A percentile compares a stretch with the other conserved stretches of the same genome.
phyloP scores from a whole-genome alignment of 2,113 vertebrate genomes.

The Silurus meridionalis region DNA sequence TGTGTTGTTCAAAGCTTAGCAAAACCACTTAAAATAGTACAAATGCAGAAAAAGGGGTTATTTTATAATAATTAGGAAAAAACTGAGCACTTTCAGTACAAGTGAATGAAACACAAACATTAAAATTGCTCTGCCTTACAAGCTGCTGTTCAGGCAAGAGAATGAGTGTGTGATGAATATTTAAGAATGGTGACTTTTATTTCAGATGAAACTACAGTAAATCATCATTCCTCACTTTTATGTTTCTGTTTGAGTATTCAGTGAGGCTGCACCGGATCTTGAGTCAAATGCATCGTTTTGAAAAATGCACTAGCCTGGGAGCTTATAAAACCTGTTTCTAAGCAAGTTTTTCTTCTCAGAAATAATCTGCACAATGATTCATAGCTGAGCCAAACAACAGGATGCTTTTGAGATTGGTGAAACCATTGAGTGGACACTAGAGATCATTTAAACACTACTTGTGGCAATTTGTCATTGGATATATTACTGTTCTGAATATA shows the following conservation, averaged over 20 bases:
- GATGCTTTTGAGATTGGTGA: conserved; percentile 11
- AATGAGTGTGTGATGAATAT: neutral
- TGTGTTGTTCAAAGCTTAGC: neutral
- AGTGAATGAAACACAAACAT: neutral
- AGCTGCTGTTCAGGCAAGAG: neutral
- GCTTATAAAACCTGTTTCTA: neutral
- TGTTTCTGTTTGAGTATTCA: conserved; percentile 5
- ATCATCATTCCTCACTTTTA: conserved; percentile 5
- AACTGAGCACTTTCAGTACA: neutral
- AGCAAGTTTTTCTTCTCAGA: neutral
- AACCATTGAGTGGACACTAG: neutral
- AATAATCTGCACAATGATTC: conserved; percentile 15
- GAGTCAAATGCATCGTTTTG: neutral
- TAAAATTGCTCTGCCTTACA: neutral
- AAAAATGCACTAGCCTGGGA: neutral
- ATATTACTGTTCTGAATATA: neutral
- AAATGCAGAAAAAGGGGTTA: neutral
- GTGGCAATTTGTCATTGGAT: neutral
- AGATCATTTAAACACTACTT: conserved; percentile 16
- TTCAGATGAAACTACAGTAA: neutral
- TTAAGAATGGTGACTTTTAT: conserved; percentile 1
- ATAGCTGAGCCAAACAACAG: neutral
- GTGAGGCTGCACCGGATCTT: neutral
- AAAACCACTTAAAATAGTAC: neutral
- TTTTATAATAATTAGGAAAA: neutral